These are phyloP conservation scores for Calosoma granatense DNA, from an alignment of 1,140 invertebrate genomes.

Conservation along the genomic window DNA sequence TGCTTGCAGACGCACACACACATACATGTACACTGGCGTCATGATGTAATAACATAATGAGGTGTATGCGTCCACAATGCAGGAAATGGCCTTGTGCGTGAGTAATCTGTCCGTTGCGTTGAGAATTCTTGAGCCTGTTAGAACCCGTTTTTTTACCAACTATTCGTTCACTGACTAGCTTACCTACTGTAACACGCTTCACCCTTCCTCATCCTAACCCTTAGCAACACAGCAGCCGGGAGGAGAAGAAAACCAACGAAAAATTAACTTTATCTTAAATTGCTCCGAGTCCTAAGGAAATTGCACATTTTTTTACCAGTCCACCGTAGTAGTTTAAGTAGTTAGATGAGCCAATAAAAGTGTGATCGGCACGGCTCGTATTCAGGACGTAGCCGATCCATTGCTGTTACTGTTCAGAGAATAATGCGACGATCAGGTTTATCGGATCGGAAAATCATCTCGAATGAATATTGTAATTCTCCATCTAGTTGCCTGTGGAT, in stretches of 20 bases:
- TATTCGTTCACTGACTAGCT: too few species aligned
- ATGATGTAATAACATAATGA: constrained; percentile 3
- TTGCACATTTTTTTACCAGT: constrained; percentile 20
- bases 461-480: constrained; percentile 22
- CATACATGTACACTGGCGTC: neutral
- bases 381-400: constrained; percentile 8
- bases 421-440: constrained; percentile 24
- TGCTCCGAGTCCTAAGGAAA: constrained; percentile 18
- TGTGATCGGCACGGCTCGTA: constrained; percentile 6
- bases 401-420: constrained; percentile 13
- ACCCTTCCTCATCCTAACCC: neutral
- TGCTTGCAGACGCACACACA: neutral
- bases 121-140: constrained; percentile 21
- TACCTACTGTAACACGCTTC: neutral
- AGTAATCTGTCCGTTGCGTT: constrained; percentile 19
- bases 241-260: constrained; percentile 12
- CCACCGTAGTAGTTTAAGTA: constrained; percentile 16
- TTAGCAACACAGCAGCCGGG: too few species aligned
- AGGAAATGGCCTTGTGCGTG: constrained; percentile 7
- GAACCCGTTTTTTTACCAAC: constrained; percentile 12
- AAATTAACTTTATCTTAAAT: constrained; percentile 25
- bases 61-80: neutral
- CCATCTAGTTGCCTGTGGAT: too few species aligned
- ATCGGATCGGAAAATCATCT: constrained; percentile 16
- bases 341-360: constrained; percentile 20